Conservation (phyloP, 2,113 vertebrate genomes). For the Pterocles burchelli region DNA sequence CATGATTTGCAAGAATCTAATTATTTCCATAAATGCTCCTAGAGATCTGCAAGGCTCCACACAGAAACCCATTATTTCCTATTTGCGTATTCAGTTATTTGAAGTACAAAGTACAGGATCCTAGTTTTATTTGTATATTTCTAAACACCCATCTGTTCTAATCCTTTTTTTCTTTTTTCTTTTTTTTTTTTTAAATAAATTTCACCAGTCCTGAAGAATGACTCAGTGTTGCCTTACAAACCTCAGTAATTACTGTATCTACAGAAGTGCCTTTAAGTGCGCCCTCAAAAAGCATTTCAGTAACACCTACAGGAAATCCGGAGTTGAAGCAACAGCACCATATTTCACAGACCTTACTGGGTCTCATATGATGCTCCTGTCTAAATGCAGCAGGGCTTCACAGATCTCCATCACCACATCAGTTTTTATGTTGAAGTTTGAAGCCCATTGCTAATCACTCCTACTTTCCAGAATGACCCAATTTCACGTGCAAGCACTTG, state of each 20-base stretch:
- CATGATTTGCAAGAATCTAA: background rate
- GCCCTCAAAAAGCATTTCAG: background rate
- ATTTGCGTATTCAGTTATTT: background rate
- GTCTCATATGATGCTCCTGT: background rate
- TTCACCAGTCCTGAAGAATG: background rate
- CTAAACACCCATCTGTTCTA: background rate
- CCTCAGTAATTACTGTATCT: background rate
- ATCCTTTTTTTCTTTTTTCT: background rate
- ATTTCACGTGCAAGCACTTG: background rate
- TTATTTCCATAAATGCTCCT: background rate
- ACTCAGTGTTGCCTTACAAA: background rate
- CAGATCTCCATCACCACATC: background rate
- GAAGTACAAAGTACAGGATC: background rate
- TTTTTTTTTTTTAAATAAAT: background rate
- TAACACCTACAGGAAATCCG: background rate
- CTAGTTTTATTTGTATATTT: background rate
- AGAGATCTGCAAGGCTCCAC: background rate
- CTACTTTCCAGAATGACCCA: background rate
- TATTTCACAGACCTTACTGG: background rate
- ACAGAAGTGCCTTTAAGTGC: background rate
- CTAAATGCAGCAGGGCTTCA: background rate
- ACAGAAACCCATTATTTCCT: background rate
- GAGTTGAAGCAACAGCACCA: background rate
- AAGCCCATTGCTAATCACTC: background rate
- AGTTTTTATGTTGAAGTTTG: background rate